Evolutionary conservation across 2,888 invertebrate species (phyloP).

Genomic region (Iselma pallidipennis): DNA sequence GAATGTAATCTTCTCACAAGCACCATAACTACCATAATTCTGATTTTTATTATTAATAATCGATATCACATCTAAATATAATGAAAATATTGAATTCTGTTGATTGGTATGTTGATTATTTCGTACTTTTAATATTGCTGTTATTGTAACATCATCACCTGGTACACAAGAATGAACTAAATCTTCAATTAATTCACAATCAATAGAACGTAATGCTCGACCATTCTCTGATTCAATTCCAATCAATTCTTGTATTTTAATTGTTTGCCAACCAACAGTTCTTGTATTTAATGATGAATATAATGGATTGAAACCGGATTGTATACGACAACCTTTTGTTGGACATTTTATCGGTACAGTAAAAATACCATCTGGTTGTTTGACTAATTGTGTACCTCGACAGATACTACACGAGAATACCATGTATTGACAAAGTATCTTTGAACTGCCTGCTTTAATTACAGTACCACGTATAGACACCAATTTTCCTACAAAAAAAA

Average conservation of each 20-base stretch:
- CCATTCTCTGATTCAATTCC: conserved; percentile 71
- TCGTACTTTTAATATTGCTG: conserved; percentile 81
- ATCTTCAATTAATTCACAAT: conserved; percentile 84
- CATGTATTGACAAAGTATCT: conserved; percentile 74
- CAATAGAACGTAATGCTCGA: conserved; percentile 76
- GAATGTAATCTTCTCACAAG: conserved; percentile 61
- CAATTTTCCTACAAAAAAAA: conserved; percentile 64
- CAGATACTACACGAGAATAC: conserved; percentile 78
- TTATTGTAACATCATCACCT: conserved; percentile 85
- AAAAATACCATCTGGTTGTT: conserved; percentile 67
- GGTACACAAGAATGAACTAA: conserved; percentile 82
- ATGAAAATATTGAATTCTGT: conserved; percentile 65
- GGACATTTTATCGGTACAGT: conserved; percentile 63
- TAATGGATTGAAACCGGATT: conserved; percentile 66
- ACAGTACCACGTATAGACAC: conserved; percentile 85
- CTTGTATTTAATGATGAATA: conserved; percentile 71
- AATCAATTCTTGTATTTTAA: conserved; percentile 80
- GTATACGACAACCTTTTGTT: conserved; percentile 60
- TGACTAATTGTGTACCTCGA: conserved; percentile 65
- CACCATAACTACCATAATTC: conserved; percentile 60
- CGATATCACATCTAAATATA: conserved; percentile 82
- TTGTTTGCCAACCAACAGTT: conserved; percentile 77
- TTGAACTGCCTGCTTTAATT: conserved; percentile 75
- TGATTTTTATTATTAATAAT: conserved; percentile 74
- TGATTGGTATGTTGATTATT: conserved; percentile 62